These are phyloP conservation scores for Pseudoatta argentina DNA, from an alignment of 1,140 invertebrate genomes.

Conservation along the genomic window DNA sequence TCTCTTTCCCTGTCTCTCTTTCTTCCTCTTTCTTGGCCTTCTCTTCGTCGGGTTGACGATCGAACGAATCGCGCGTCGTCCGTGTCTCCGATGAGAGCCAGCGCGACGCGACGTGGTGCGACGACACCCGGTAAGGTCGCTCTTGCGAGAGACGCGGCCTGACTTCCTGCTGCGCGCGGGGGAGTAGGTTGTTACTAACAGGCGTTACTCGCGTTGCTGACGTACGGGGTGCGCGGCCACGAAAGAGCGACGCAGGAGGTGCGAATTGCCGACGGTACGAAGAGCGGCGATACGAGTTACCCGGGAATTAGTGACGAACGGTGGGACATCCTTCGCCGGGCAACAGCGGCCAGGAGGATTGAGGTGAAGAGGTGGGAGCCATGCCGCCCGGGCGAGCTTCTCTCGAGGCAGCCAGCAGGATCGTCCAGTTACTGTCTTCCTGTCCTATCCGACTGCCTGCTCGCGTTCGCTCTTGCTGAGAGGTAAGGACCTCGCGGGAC, in stretches of 20 bases:
- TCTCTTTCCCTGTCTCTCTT: background rate
- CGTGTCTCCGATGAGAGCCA: slow-evolving; percentile 43
- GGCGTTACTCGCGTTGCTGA: slow-evolving; percentile 9
- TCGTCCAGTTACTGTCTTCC: slow-evolving; percentile 74
- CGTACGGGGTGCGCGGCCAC: background rate
- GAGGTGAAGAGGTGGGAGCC: slow-evolving; percentile 79
- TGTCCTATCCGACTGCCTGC: slow-evolving; percentile 62
- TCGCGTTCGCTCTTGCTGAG: slow-evolving; percentile 74
- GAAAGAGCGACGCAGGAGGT: slow-evolving; percentile 35
- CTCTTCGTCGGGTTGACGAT: slow-evolving; percentile 27
- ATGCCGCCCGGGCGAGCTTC: slow-evolving; percentile 85
- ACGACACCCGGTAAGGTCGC: slow-evolving; percentile 51
- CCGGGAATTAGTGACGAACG: slow-evolving; percentile 53
- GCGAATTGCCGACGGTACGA: slow-evolving; percentile 11
- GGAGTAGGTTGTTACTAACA: slow-evolving; percentile 3
- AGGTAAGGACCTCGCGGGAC: slow-evolving; percentile 72
- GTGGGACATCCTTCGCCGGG: slow-evolving; percentile 68
- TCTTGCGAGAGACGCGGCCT: slow-evolving; percentile 41
- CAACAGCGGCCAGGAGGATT: slow-evolving; percentile 68
- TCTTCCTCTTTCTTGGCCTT: slow-evolving; percentile 3
- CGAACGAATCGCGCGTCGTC: slow-evolving; percentile 47
- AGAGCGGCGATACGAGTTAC: slow-evolving; percentile 1
- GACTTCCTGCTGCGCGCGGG: slow-evolving; percentile 22
- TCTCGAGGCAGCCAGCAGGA: slow-evolving; percentile 81
- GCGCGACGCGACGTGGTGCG: slow-evolving; percentile 57